These are phyloP conservation scores for Leucophenga varia DNA, from an alignment of 1,140 invertebrate species.

Conservation along the genomic window DNA sequence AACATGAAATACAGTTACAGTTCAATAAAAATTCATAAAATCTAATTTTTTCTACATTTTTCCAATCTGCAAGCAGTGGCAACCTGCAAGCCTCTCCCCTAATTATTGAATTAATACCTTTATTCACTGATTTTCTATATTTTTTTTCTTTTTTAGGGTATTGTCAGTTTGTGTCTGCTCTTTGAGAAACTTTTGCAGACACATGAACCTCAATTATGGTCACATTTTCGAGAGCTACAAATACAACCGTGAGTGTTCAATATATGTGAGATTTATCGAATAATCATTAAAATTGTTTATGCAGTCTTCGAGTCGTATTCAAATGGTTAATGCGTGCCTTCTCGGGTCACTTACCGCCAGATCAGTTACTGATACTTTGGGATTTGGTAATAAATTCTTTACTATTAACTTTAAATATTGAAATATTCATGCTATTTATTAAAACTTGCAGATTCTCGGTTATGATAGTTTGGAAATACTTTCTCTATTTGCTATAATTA, in stretches of 20 bases:
- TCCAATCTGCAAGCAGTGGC: too few relatives aligned
- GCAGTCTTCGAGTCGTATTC: constrained; percentile 73
- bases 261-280: constrained; percentile 2
- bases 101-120: too few relatives aligned
- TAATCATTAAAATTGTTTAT: not conserved
- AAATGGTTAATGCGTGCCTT: constrained; percentile 96
- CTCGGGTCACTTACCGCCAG: constrained; percentile 88
- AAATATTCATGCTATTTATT: too few relatives aligned
- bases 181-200: constrained; percentile 91
- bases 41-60: not conserved
- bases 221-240: constrained; percentile 82
- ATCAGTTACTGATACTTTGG: constrained; percentile 90
- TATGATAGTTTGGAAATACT: constrained; percentile 90
- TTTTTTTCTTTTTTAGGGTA: constrained; percentile 71
- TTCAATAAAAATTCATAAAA: too few relatives aligned
- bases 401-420: not conserved
- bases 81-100: too few relatives aligned
- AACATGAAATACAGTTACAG: too few relatives aligned
- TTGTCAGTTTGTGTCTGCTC: constrained; percentile 76
- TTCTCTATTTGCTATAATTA: constrained; percentile 81
- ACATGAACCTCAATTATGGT: constrained; percentile 86
- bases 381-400: constrained; percentile 63
- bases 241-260: constrained; percentile 88
- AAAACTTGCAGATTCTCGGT: constrained; percentile 72
- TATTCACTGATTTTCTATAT: too few relatives aligned